Conservation (phyloP, 2,113 vertebrate species). For the Spea bombifrons region DNA sequence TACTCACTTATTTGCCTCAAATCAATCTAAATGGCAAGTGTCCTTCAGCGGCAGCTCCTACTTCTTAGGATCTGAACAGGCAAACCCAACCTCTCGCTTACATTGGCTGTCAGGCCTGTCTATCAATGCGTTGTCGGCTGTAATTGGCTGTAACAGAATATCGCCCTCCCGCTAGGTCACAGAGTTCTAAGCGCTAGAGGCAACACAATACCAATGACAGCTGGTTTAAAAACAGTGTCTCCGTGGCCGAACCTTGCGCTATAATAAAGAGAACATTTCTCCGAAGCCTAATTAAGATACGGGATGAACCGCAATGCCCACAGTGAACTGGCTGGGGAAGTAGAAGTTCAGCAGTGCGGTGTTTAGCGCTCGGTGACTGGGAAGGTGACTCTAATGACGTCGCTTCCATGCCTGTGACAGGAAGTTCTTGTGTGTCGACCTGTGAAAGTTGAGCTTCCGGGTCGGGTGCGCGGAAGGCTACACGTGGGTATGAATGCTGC, state of each 20-base stretch:
- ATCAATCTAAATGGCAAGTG: not conserved
- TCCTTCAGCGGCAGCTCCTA: constrained; percentile 19
- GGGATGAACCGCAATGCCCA: too few species aligned
- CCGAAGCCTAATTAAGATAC: too few species aligned
- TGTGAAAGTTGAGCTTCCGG: not conserved
- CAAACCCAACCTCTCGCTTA: not conserved
- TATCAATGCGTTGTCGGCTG: rapidly evolving
- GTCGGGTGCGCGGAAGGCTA: not conserved
- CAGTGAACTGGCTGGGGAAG: too few species aligned
- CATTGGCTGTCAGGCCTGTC: constrained; percentile 4
- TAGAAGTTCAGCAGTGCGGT: not conserved
- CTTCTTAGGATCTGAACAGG: constrained; percentile 8
- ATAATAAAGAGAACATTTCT: too few species aligned
- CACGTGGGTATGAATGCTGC: constrained; percentile 25
- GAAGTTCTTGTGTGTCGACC: not conserved
- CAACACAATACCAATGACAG: too few species aligned
- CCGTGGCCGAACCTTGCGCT: too few species aligned
- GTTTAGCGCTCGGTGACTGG: not conserved
- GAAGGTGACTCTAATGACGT: constrained; percentile 16
- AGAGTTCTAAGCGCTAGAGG: not conserved
- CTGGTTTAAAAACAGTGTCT: too few species aligned
- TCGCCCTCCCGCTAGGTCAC: not conserved
- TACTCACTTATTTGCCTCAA: not conserved
- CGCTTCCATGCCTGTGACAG: not conserved
- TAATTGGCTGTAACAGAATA: constrained; percentile 6